A percentile compares a stretch with the other conserved stretches of the same genome.
phyloP scores from a whole-genome alignment of 2,797 vertebrate genomes.

The Cottoperca gobio region DNA sequence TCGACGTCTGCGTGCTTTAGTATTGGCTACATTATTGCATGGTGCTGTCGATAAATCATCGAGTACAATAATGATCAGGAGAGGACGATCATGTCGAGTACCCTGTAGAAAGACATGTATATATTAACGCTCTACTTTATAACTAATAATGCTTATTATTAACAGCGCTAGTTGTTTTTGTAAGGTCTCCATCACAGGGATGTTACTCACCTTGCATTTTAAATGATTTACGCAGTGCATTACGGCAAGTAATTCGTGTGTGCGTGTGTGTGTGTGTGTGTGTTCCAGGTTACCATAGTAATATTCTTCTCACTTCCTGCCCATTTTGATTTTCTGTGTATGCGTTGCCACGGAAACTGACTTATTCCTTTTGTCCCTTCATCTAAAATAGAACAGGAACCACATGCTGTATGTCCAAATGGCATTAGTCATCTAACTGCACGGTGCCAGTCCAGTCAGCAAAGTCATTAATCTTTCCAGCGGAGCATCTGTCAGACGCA shows the following conservation, averaged over 20 bases:
- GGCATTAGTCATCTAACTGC: conserved; percentile 69
- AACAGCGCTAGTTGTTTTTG: too few relatives aligned
- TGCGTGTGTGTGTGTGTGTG: conserved; percentile 5
- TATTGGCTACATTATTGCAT: not conserved
- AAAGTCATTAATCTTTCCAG: conserved; percentile 48
- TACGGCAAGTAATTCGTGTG: conserved; percentile 49
- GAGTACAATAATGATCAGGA: not conserved
- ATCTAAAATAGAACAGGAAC: conserved; percentile 67
- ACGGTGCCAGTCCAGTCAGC: conserved; percentile 33
- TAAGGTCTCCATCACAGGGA: not conserved
- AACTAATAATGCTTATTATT: not conserved
- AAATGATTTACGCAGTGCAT: conserved; percentile 31
- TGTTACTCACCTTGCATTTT: not conserved
- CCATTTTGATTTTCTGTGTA: conserved; percentile 57
- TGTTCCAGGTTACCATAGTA: conserved; percentile 69
- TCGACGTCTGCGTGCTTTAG: not conserved
- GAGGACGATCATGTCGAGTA: not conserved
- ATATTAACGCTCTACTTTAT: not conserved
- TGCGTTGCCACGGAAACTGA: conserved; percentile 70
- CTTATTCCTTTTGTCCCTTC: conserved; percentile 63
- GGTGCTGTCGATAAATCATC: conserved; percentile 17
- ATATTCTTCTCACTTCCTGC: conserved; percentile 66
- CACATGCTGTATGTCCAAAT: conserved; percentile 43
- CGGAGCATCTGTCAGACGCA: conserved; percentile 31
- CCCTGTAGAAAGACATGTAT: too few relatives aligned